Conservation (phyloP, 2,797 vertebrate genomes). For the Tachyglossus aculeatus region DNA sequence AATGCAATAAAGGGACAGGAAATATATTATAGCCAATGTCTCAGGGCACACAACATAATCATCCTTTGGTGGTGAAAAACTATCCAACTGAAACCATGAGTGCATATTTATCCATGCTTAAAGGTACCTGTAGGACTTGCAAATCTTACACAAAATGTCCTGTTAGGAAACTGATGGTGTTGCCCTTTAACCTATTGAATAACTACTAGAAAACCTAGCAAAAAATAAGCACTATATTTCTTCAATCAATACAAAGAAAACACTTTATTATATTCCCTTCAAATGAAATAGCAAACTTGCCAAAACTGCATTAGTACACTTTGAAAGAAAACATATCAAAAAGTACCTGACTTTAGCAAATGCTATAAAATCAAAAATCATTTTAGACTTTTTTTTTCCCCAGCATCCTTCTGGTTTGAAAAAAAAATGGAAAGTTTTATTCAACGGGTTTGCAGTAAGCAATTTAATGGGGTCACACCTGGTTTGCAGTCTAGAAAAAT, state of each 20-base stretch:
- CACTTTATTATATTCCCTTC: constrained; percentile 75
- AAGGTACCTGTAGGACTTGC: constrained; percentile 83
- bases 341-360: constrained; percentile 46
- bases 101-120: constrained; percentile 83
- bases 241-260: constrained; percentile 79
- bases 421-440: no score
- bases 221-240: constrained; percentile 80
- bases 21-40: constrained; percentile 94
- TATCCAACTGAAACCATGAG: constrained; percentile 76
- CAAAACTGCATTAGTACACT: constrained; percentile 57
- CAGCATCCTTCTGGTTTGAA: no score
- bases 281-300: constrained; percentile 76
- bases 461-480: no score
- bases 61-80: constrained; percentile 88
- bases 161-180: constrained; percentile 81
- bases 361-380: constrained; percentile 39
- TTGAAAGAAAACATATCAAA: constrained; percentile 57
- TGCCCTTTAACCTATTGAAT: constrained; percentile 81
- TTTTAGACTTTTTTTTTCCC: no score
- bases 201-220: constrained; percentile 75
- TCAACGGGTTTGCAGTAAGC: no score
- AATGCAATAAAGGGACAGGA: constrained; percentile 95
- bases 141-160: constrained; percentile 82
- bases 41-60: constrained; percentile 93
- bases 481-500: no score